Evolutionary conservation across 2,888 invertebrate species (phyloP), one percentile per base, ranked within the genome.

Genomic region (Podabrus alpinus): DNA sequence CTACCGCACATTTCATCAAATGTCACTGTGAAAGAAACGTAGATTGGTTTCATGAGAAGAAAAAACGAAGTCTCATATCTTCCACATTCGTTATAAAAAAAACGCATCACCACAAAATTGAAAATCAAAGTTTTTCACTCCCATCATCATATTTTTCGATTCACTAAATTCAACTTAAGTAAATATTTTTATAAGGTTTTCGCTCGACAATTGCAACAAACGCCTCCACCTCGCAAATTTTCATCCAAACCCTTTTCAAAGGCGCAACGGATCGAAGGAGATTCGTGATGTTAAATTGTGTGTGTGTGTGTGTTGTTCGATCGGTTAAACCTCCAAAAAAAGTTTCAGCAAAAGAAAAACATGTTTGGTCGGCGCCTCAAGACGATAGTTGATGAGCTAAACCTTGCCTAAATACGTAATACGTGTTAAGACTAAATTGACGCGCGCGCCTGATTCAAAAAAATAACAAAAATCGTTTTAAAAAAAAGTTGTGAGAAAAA

Each of bases 401-500:
- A 45, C 45, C 45, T 45, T 45, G n/a, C 45, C 45, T 45, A 45
- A 45, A 45, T 45, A 45, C 45, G 45, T 45, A 45, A 45, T 45
- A 45, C 45, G 45, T 45, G 45, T 45, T 45, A 45, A 45, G 45
- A 45, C 45, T 45, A 45, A 45, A 45, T 45, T 45, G 45, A 45
- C 45, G 45, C 45, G n/a, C 45, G 45, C 45, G 45, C 45, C 45
- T n/a, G 45, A 45, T 45, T 45, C 45, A 45, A 45, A 45, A 45
- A 45, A 45, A 45, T 45, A 45, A 45, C 45, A 45, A 45, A 45
- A 45, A 45, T 45, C 45, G n/a, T 45, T 45, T 45, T 15, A 25
- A 68, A 72, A 70, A 72, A 62, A 59, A 59, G 69, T 29, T 45
- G 19, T 64, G 21, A 19, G n/a, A 71, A 59, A 71, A 66, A 59